Percentiles rank a stretch among this genome's conserved stretches.
phyloP scores from a whole-genome alignment of 2,888 invertebrate species.

The Spicauda simplicius region DNA sequence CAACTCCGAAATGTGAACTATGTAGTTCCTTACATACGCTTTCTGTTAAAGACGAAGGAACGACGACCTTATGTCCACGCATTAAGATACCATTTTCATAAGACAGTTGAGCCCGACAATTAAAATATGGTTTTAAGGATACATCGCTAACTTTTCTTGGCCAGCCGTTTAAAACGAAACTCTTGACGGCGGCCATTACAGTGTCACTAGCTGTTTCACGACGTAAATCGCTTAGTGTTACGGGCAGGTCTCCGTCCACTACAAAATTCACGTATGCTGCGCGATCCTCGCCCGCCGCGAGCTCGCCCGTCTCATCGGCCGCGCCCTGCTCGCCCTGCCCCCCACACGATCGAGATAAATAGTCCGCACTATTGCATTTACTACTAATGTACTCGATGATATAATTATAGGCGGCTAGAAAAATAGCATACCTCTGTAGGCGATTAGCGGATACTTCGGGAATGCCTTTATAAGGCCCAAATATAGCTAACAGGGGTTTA shows the following conservation, averaged over 20 bases:
- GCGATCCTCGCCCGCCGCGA: not conserved
- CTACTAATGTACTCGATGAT: conserved; percentile 32
- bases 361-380: conserved; percentile 40
- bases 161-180: conserved; percentile 41
- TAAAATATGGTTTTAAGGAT: conserved; percentile 38
- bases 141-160: conserved; percentile 41
- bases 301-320: too few relatives aligned
- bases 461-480: too few relatives aligned
- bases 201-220: conserved; percentile 32
- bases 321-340: too few relatives aligned
- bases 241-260: conserved; percentile 17
- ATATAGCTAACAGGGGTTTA: too few relatives aligned
- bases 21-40: conserved; percentile 26
- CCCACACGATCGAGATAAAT: conserved; percentile 37
- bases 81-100: conserved; percentile 35
- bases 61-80: conserved; percentile 38
- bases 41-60: conserved; percentile 29
- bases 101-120: conserved; percentile 41
- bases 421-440: too few relatives aligned
- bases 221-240: conserved; percentile 32
- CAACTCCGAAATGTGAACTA: too few relatives aligned
- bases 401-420: conserved; percentile 38
- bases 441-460: too few relatives aligned
- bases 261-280: conserved; percentile 6
- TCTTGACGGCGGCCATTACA: conserved; percentile 37